Evolutionary conservation across 2,888 invertebrate species (phyloP).

Genomic region (Troilus luridus): DNA sequence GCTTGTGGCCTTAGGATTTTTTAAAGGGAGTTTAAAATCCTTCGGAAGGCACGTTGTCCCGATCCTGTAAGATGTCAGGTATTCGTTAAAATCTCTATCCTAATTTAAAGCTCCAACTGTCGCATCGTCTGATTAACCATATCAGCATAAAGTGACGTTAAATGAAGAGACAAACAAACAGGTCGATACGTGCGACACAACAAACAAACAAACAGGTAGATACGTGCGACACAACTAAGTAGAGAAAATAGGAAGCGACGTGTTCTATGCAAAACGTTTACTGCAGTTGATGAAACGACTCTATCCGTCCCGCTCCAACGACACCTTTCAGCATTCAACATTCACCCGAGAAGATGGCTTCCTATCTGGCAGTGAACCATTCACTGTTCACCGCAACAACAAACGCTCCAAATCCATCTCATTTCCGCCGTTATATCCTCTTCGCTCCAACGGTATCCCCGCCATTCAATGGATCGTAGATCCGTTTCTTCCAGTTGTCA

Average conservation of each 20-base stretch:
- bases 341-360: background rate
- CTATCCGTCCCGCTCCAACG: background rate
- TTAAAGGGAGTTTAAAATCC: no score
- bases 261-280: background rate
- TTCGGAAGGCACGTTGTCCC: no score
- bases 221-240: background rate
- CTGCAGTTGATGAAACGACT: background rate
- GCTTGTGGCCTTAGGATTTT: no score
- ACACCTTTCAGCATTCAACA: background rate
- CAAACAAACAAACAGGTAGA: background rate
- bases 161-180: background rate
- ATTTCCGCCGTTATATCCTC: conserved; percentile 36
- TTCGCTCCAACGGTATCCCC: background rate
- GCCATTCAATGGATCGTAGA: background rate
- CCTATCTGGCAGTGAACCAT: background rate
- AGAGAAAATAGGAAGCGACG: background rate
- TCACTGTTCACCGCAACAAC: background rate
- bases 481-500: conserved; percentile 37
- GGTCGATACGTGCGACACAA: background rate
- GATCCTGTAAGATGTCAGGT: no score
- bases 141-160: no score
- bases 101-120: no score
- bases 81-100: no score
- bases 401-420: conserved; percentile 25
- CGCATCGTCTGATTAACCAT: no score